phyloP scores from a whole-genome alignment of 2,113 vertebrate species.

The Columbina picui region DNA sequence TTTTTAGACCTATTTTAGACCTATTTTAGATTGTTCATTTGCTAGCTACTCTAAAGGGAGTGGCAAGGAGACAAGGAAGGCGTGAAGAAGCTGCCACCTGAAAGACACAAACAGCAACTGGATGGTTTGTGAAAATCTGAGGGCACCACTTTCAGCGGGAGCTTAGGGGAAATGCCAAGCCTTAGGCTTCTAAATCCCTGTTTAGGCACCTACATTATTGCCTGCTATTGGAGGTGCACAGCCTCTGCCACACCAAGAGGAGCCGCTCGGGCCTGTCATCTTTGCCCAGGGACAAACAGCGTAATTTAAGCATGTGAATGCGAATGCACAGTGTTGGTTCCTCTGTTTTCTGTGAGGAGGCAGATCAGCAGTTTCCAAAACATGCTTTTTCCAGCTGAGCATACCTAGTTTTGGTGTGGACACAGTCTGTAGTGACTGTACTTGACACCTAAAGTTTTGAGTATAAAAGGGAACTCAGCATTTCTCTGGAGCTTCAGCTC shows the following conservation, averaged over 20 bases:
- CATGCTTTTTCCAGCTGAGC: not conserved
- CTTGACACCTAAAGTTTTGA: not conserved
- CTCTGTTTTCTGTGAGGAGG: not conserved
- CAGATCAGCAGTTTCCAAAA: not conserved
- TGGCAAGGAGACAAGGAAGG: not conserved
- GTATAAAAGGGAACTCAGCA: fast-evolving
- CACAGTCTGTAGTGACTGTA: not conserved
- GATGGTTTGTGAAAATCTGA: not conserved
- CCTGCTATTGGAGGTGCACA: not conserved
- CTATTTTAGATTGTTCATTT: not conserved
- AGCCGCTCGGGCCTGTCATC: not conserved
- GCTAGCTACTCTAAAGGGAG: not conserved
- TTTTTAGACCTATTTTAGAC: not conserved
- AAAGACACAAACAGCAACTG: not conserved
- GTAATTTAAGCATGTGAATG: not conserved
- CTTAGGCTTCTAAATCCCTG: not conserved
- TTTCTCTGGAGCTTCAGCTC: not conserved
- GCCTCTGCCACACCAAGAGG: not conserved
- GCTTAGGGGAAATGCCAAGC: not conserved
- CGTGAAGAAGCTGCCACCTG: not conserved
- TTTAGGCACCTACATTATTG: not conserved
- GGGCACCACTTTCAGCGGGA: not conserved
- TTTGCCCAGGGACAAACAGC: not conserved
- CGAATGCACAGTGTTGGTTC: not conserved
- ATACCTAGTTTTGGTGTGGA: not conserved